Evolutionary conservation across 2,113 vertebrate species (phyloP), one percentile per base, ranked within the genome.

Genomic region (Phrynocephalus versicolor): DNA sequence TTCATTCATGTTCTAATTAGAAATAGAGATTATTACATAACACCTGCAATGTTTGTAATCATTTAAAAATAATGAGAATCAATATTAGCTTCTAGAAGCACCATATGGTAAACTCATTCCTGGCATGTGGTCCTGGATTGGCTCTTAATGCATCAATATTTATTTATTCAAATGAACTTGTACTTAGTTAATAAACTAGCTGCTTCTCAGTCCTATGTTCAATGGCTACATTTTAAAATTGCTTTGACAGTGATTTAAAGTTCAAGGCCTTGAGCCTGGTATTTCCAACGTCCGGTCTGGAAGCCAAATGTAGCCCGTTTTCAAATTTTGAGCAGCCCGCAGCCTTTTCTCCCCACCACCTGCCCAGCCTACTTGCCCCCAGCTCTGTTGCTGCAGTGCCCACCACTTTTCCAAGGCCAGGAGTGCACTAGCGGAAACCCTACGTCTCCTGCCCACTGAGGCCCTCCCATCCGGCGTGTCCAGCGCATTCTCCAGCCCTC

Each of bases 21-120:
- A 96, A 97, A 95, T 93, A 90, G 92, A 95, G 95, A 95, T 95
- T 93, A 97, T 95, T 95, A 96, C 93, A 94, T 96, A 97, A 95
- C 95, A 95, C 95, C 94, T 96, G 94, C 93, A 95, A 96, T 94
- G 93, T 96, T 96, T 95, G 93, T 93, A 95, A 96, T 95, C 78
- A 2, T 94, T 95, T 93, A 93, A 94, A 80, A 96, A 95, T 97
- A 97, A 97, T 95, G 95, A 96, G 96, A 96, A 96, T 96, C 96
- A 96, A 96, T 96, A 96, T 95, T 93, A 93, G 92, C 92, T 95
- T 96, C 93, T 94, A 96, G 95, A 95, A 83, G 81, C 92, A 95
- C 96, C 96, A 96, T 96, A 97, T 96, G 96, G 96, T 90, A 93
- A 96, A 94, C 92, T 95, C 78, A 88, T 95, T 95, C 89, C 82